Base-by-base conservation (phyloP, 2,113 vertebrate genomes). In the Labrus mixtus region DNA sequence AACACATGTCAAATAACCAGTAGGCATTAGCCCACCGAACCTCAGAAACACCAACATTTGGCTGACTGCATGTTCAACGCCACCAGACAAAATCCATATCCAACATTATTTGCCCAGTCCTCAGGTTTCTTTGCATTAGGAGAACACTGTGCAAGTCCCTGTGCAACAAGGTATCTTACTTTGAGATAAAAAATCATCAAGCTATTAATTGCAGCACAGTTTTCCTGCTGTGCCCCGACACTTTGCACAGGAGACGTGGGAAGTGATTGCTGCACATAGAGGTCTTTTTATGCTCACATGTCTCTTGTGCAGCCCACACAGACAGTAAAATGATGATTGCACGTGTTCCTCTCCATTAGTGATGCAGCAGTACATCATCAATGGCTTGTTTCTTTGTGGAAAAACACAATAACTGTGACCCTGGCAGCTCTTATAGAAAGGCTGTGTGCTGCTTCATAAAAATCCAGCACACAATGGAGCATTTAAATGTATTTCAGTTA, bases 131-230 rank as follows among this genome's bases (percentile, higher is more conserved):
- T 11, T 67, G 45, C 43, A 46, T 79, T 70, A 45, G 22, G 33
- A 73, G 76, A 41, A 75, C 67, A 37, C 12, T 10, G 45, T 41
- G 15, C 0, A 19, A 78, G 29, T 84, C 80, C 60, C 67, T 0
- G 6, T 66, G 55, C 79, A 79, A 78, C 75, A 86, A 68, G 33
- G 79, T 55, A 82, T 81, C 86, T 82, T 69, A 82, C 55, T 85
- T 71, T 53, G 62, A 51, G 71, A 58, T 66, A 76, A 89, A 60
- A 76, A 84, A 88, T 43, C 85, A 88, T 91, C 78, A 85, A 2
- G 66, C 83, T 85, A 82, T 87, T 86, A 90, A 90, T 82, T 83
- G 76, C 77, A 45, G 46, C 56, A 19, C 66, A 53, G 37, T 67
- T 71, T 86, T 80, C 75, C 84, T 54, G 73, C 65, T 78, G 89